Evolutionary conservation across 1,140 invertebrate species (phyloP).

Genomic region (Amyelois transitella): DNA sequence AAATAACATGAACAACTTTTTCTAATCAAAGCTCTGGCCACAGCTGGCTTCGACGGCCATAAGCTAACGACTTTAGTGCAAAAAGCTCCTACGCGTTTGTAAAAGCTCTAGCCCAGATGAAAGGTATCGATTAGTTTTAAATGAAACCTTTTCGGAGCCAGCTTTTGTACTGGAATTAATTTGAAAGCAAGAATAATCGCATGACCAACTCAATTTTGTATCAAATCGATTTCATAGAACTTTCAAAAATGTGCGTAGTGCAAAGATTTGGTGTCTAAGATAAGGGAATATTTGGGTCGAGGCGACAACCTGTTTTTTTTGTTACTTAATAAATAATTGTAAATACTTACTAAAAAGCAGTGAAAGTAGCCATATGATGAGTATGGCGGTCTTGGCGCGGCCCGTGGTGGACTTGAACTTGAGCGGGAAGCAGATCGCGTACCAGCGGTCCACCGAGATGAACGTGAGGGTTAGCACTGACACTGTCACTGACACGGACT

Average conservation of each 20-base stretch:
- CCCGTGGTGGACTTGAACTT: conserved; percentile 90
- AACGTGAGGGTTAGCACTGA: conserved; percentile 93
- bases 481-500: conserved; percentile 93
- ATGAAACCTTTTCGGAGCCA: too few relatives aligned
- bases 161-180: too few relatives aligned
- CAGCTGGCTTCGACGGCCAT: neutral
- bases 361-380: conserved; percentile 89
- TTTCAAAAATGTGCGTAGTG: neutral
- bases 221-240: neutral
- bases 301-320: too few relatives aligned
- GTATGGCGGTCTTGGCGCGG: conserved; percentile 86
- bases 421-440: conserved; percentile 93
- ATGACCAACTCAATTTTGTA: too few relatives aligned
- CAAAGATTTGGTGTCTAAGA: too few relatives aligned
- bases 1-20: neutral
- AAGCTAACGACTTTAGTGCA: too few relatives aligned
- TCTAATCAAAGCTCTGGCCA: neutral
- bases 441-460: conserved; percentile 94
- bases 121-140: neutral
- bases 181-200: too few relatives aligned
- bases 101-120: too few relatives aligned
- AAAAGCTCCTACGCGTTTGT: neutral
- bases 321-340: too few relatives aligned
- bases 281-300: too few relatives aligned
- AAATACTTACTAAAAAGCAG: conserved; percentile 82